A percentile compares a stretch with the other conserved stretches of the same genome.
Evolutionary conservation across 2,888 invertebrate genomes (phyloP).

Genomic region (Euclidia mi): DNA sequence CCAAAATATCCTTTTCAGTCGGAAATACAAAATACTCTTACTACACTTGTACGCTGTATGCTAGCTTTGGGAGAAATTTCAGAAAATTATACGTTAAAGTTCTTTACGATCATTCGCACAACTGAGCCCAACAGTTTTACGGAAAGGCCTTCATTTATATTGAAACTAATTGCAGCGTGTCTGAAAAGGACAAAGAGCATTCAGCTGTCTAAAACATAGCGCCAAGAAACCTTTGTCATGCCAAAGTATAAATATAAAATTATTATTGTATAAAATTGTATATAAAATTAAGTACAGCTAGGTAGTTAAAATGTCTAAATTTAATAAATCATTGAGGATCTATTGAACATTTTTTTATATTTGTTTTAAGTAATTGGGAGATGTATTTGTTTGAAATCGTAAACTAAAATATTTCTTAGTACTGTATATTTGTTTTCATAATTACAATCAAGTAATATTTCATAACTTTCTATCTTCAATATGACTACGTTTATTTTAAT

Average conservation of each 20-base stretch:
- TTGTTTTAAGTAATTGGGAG: constrained; percentile 53
- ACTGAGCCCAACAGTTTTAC: background rate
- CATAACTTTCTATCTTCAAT: too few relatives aligned
- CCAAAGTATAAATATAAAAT: constrained; percentile 53
- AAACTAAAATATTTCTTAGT: too few relatives aligned
- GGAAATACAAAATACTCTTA: too few relatives aligned
- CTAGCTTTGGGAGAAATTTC: too few relatives aligned
- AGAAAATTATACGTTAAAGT: too few relatives aligned
- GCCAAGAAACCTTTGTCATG: constrained; percentile 39
- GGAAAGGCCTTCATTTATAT: background rate
- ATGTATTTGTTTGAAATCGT: too few relatives aligned
- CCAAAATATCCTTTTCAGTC: too few relatives aligned
- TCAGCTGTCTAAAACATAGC: constrained; percentile 34
- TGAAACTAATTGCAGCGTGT: background rate
- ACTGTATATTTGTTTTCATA: too few relatives aligned
- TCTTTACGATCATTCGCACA: background rate
- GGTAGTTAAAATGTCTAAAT: constrained; percentile 64
- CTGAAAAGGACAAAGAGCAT: background rate
- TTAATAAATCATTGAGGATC: constrained; percentile 56
- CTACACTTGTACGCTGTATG: too few relatives aligned
- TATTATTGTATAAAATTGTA: constrained; percentile 68
- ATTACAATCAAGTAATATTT: too few relatives aligned
- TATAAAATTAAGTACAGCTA: constrained; percentile 59
- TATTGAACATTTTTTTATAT: constrained; percentile 43
- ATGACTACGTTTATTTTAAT: too few relatives aligned